Percentiles rank a stretch among this genome's conserved stretches.
Conservation (phyloP, 2,888 invertebrate species). For the Lepidochrysops patricia region DNA sequence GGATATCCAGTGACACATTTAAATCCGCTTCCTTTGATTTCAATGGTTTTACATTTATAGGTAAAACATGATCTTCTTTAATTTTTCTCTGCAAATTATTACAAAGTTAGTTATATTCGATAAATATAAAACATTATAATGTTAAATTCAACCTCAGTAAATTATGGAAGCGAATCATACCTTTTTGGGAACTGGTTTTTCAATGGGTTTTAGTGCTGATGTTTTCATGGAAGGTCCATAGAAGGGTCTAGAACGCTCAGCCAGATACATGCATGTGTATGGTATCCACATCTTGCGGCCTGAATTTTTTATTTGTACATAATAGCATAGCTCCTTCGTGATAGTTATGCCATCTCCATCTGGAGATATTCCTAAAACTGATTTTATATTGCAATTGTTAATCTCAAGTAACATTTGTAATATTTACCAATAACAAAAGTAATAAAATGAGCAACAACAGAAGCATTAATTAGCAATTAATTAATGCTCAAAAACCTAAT, state of each 20-base stretch:
- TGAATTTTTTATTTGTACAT: conserved; percentile 47
- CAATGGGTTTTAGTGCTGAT: conserved; percentile 29
- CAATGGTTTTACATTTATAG: conserved; percentile 43
- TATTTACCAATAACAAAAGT: no score
- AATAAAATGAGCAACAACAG: no score
- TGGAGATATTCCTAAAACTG: conserved; percentile 54
- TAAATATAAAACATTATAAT: no score
- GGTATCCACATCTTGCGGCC: conserved; percentile 55
- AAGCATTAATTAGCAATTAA: no score
- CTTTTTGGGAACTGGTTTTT: conserved; percentile 37
- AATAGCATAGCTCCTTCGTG: conserved; percentile 54
- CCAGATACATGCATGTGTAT: conserved; percentile 52
- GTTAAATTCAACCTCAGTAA: conserved; percentile 4
- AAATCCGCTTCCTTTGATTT: conserved; percentile 45
- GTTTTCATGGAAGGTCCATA: conserved; percentile 43
- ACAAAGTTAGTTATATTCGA: not conserved
- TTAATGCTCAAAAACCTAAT: no score
- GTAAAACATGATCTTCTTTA: conserved; percentile 48
- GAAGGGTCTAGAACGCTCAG: conserved; percentile 57
- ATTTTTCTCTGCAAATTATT: conserved; percentile 44
- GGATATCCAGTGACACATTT: conserved; percentile 47
- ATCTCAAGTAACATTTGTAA: no score
- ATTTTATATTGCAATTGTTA: not conserved
- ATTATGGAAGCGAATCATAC: no score
- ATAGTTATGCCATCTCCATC: conserved; percentile 43